These are phyloP conservation scores for Eonycteris spelaea DNA, from an alignment of 2,113 vertebrate species.

Conservation along the genomic window DNA sequence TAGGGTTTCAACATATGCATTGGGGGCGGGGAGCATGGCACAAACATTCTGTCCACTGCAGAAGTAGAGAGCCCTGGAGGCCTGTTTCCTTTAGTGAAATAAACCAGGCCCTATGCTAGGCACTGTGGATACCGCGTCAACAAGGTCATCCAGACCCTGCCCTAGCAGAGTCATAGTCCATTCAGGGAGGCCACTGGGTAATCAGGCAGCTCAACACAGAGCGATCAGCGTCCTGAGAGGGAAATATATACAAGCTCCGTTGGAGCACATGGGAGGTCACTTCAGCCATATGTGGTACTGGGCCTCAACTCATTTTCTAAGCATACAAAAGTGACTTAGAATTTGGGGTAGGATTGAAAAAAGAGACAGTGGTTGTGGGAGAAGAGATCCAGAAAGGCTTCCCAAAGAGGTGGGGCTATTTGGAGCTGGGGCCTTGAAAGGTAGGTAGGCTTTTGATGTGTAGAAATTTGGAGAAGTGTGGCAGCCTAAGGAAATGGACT, in stretches of 20 bases:
- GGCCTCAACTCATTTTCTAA: not conserved
- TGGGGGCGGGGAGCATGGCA: too few species aligned
- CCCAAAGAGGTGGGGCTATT: not conserved
- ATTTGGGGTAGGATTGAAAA: not conserved
- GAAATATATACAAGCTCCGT: not conserved
- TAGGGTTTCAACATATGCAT: not conserved
- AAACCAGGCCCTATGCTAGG: not conserved
- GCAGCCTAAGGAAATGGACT: not conserved
- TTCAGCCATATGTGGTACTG: not conserved
- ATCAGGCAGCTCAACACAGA: not conserved
- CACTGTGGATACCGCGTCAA: not conserved
- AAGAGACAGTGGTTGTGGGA: not conserved
- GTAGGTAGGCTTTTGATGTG: not conserved
- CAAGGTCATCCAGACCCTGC: not conserved
- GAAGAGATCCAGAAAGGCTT: not conserved
- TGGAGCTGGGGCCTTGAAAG: not conserved
- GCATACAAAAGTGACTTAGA: not conserved
- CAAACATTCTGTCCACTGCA: not conserved
- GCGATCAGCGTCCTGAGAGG: not conserved
- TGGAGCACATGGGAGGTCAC: not conserved
- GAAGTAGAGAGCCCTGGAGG: not conserved
- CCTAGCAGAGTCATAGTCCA: not conserved
- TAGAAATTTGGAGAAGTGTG: not conserved
- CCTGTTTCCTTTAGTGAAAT: not conserved
- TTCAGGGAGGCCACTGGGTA: not conserved